Percentiles rank a stretch among this genome's conserved stretches.
These are phyloP conservation scores for Falco novaeseelandiae DNA, from an alignment of 2,797 vertebrate genomes.

Conservation along the genomic window DNA sequence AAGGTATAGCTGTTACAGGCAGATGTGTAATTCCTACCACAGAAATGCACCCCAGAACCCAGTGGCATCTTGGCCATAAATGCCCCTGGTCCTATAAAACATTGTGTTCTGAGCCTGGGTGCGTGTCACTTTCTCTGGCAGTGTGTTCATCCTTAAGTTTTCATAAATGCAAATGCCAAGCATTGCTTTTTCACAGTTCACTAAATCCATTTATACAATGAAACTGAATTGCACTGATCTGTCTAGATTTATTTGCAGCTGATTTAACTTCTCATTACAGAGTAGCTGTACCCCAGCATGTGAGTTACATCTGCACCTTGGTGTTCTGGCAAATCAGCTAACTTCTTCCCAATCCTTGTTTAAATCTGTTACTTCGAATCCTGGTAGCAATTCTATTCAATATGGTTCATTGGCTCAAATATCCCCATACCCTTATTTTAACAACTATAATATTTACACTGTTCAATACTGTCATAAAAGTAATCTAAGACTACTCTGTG, in stretches of 20 bases:
- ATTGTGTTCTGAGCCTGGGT: not conserved
- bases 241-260: constrained; percentile 1
- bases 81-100: not conserved
- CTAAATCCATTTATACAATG: not conserved
- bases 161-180: not conserved
- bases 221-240: not conserved
- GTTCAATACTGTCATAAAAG: not conserved
- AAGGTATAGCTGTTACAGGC: not conserved
- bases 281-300: not conserved
- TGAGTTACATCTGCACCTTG: not conserved
- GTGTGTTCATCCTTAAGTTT: not conserved
- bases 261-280: constrained; percentile 6
- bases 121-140: not conserved
- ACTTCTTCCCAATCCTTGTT: not conserved
- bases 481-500: not conserved
- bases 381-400: not conserved
- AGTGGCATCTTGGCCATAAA: not conserved
- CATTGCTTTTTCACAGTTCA: not conserved
- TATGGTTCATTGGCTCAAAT: not conserved
- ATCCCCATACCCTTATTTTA: not conserved
- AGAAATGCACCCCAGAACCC: not conserved
- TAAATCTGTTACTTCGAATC: not conserved
- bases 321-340: constrained; percentile 2
- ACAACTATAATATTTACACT: not conserved
- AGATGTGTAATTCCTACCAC: not conserved